phyloP scores from a whole-genome alignment of 2,113 vertebrate species.

The Rhagologus leucostigma region DNA sequence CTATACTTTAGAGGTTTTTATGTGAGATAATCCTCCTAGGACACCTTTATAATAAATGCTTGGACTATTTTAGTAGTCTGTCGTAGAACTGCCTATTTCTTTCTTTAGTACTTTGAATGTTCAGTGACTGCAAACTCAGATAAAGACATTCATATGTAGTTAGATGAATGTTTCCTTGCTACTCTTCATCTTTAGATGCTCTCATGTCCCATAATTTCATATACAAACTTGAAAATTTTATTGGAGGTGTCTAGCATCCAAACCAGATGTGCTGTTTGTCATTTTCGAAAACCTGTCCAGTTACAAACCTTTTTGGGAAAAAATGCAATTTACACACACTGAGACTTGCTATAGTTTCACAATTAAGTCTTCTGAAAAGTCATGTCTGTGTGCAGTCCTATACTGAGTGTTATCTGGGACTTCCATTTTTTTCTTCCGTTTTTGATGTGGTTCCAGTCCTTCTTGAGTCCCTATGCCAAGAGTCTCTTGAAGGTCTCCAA shows the following conservation, averaged over 20 bases:
- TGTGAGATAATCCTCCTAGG: not conserved
- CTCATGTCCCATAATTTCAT: not conserved
- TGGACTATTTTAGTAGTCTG: not conserved
- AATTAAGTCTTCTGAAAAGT: not conserved
- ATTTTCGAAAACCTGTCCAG: not conserved
- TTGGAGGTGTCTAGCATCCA: not conserved
- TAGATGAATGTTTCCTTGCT: not conserved
- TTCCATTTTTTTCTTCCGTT: not conserved
- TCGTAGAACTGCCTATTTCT: not conserved
- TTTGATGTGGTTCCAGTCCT: not conserved
- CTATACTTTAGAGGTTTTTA: not conserved
- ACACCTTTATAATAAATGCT: not conserved
- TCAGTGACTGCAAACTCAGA: not conserved
- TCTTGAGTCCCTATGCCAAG: not conserved
- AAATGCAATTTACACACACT: not conserved
- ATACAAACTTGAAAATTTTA: not conserved
- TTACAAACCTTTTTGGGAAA: not conserved
- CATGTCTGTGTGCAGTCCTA: not conserved
- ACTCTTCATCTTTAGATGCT: not conserved
- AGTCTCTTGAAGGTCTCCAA: not conserved
- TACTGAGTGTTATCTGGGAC: not conserved
- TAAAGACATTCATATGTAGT: not conserved
- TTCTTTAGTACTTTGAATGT: not conserved
- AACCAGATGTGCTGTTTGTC: not conserved
- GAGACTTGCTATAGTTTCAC: not conserved